Base-by-base conservation (phyloP, 2,797 vertebrate species). In the Ispidina lecontei region DNA sequence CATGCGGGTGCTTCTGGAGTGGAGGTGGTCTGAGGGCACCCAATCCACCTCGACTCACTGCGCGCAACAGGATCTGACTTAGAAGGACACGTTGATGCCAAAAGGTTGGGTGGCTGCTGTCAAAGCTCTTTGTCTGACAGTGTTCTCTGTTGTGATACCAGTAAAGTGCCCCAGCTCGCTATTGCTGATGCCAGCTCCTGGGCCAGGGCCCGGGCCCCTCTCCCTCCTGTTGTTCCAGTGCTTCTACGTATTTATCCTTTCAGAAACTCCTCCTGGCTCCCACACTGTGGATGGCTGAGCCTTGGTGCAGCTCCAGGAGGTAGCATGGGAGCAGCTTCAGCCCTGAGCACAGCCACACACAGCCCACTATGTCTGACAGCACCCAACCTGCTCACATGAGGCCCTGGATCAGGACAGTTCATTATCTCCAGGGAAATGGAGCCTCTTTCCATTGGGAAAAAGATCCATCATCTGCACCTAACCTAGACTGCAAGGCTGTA, bases 341-440 rank as follows among this genome's bases (percentile, higher is more conserved):
- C 74, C 43, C 54, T 1, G 1, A 9, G 9, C 5, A 2, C 33
- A 35, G 19, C 19, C 14, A 31, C 52, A 33, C 14, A 26, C 7
- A 1, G 41, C 67, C 49, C 21, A 2, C 0, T 15, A 6, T 5
- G 28, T 28, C 55, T 12, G 31, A 21, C 13, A 62, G 72, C 72
- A 79, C 4, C 37, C 25, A 2, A 54, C 8, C 2, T 0, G 3
- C 49, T 20, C 14, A 0, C 2, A 0, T 0, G 2, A 62, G 65
- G 59, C 47, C 87, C 35, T 17, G 44, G 13, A 44, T n/a, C 44
- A 55, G 58, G 43, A 29, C 15, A 43, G 4, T 12, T 71, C 12
- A 4, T 60, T 29, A 26, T 22, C 39, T 54, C 56, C 39, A 6
- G 0, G 0, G 7, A 31, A 68, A 64, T 14, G 3, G 7, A 74